Evolutionary conservation across 2,113 vertebrate genomes (phyloP).

Genomic region (Misgurnus anguillicaudatus): DNA sequence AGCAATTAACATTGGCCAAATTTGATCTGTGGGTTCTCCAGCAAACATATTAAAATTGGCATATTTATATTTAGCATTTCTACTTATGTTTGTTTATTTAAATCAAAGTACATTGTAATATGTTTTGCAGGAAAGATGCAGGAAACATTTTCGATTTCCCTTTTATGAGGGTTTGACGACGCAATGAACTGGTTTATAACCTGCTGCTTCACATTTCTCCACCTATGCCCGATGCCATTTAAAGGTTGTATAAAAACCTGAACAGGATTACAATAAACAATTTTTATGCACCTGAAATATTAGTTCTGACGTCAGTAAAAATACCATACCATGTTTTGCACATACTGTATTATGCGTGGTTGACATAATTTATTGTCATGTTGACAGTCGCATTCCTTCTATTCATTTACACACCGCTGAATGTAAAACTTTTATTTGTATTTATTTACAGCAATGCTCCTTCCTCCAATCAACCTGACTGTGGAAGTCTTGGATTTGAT

Average conservation of each 20-base stretch:
- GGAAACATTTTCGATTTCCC: not conserved
- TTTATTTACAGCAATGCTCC: constrained; percentile 46
- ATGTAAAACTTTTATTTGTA: no score
- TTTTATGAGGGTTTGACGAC: constrained; percentile 13
- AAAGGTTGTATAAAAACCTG: constrained; percentile 38
- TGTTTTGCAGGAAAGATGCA: constrained; percentile 33
- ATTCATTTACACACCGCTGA: no score
- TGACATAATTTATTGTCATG: no score
- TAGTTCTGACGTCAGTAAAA: no score
- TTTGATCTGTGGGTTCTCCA: not conserved
- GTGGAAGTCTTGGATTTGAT: constrained; percentile 56
- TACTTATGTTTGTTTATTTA: not conserved
- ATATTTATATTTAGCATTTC: not conserved
- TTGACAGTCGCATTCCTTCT: no score
- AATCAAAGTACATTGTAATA: not conserved
- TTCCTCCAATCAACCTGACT: constrained; percentile 51
- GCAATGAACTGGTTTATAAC: not conserved
- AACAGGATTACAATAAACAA: no score
- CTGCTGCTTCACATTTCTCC: constrained; percentile 29
- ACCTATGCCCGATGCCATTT: constrained; percentile 6
- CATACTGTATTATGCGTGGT: no score
- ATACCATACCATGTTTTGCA: no score
- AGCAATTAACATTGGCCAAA: no score
- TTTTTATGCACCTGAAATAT: no score
- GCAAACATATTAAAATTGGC: not conserved